Conservation (phyloP, 2,113 vertebrate species). For the Aix galericulata region DNA sequence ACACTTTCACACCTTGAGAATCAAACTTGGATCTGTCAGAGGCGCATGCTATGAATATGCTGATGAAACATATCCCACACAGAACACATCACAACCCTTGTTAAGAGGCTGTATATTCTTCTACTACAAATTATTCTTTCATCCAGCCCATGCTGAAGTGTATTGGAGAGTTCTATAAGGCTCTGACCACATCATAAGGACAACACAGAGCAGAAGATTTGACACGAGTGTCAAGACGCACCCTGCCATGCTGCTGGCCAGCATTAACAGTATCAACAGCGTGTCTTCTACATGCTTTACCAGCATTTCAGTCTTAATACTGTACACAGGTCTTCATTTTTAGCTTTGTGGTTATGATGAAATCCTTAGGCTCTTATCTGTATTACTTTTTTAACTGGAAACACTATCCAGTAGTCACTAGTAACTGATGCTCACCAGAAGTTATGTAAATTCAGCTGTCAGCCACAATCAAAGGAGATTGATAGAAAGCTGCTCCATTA, state of each 20-base stretch:
- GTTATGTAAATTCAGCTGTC: constrained; percentile 15
- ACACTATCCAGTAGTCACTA: not conserved
- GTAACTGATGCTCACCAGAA: not conserved
- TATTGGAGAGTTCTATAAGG: constrained; percentile 13
- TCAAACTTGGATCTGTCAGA: constrained; percentile 38
- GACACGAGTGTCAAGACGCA: not conserved
- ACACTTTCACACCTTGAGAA: constrained; percentile 64
- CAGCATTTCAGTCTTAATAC: not conserved
- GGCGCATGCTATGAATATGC: constrained; percentile 30
- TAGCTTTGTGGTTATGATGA: not conserved
- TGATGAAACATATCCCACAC: constrained; percentile 62
- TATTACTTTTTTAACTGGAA: not conserved
- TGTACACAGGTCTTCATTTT: not conserved
- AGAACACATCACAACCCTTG: constrained; percentile 1
- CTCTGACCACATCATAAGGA: not conserved
- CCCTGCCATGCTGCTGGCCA: not conserved
- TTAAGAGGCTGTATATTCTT: constrained; percentile 38
- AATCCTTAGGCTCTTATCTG: not conserved
- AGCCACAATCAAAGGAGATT: not conserved
- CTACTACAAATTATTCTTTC: constrained; percentile 55
- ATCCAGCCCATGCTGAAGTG: not conserved
- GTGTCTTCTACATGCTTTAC: not conserved
- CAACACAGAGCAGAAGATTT: constrained; percentile 3
- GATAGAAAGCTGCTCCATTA: constrained; percentile 2
- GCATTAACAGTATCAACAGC: not conserved